A percentile compares a stretch with the other conserved stretches of the same genome.
phyloP scores from a whole-genome alignment of 2,113 vertebrate genomes.

The Phaethon lepturus region DNA sequence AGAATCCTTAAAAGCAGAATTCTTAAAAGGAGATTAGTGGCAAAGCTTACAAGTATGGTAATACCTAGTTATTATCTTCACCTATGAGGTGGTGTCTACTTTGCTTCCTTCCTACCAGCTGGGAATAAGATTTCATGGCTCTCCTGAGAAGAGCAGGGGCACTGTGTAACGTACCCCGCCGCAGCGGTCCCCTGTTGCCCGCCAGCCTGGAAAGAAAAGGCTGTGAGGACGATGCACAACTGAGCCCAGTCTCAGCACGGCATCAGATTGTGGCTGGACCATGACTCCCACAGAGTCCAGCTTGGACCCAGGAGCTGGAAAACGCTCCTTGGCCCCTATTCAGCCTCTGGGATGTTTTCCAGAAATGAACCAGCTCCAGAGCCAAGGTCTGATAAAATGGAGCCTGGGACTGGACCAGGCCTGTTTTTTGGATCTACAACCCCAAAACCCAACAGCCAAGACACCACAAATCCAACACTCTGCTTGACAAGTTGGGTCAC shows the following conservation, averaged over 20 bases:
- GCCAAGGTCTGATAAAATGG: slow-evolving; percentile 49
- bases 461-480: not conserved
- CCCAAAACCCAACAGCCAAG: not conserved
- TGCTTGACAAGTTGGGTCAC: not conserved
- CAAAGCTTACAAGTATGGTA: not conserved
- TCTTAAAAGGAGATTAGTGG: not conserved
- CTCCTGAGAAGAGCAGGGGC: accelerated
- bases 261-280: not conserved
- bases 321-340: slow-evolving; percentile 29
- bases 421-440: not conserved
- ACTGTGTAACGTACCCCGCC: accelerated
- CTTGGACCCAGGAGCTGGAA: slow-evolving; percentile 50
- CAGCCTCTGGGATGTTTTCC: not conserved
- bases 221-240: not conserved
- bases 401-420: not conserved
- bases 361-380: slow-evolving; percentile 32
- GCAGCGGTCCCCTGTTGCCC: not conserved
- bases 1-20: not conserved
- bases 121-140: not conserved
- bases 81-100: not conserved
- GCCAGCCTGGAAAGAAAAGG: not conserved
- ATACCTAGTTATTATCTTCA: not conserved
- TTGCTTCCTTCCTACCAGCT: not conserved
- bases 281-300: not conserved
- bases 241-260: not conserved